phyloP scores from a whole-genome alignment of 2,888 invertebrate species.

The Aspidiotus destructor region DNA sequence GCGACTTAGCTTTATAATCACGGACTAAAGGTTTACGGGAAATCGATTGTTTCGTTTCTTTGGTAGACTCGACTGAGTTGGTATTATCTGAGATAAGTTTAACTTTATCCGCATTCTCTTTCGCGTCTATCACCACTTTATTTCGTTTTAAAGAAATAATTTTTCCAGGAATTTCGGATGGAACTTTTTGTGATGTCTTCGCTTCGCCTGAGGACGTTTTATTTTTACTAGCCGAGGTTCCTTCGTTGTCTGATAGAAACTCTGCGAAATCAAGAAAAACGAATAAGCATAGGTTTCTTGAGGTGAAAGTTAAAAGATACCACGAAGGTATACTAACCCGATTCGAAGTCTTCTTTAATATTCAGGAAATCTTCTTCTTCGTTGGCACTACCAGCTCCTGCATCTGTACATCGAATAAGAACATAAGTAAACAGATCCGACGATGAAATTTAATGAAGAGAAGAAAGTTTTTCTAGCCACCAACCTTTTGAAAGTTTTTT shows the following conservation, averaged over 20 bases:
- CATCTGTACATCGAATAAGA: background rate
- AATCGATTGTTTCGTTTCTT: background rate
- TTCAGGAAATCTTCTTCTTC: conserved; percentile 30
- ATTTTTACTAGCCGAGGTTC: background rate
- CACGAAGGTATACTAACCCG: conserved; percentile 8
- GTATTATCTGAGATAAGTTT: background rate
- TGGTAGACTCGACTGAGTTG: background rate
- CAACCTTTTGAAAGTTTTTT: background rate
- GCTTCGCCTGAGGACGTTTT: background rate
- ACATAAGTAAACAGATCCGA: too few species aligned
- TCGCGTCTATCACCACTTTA: background rate
- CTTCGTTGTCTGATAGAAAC: conserved; percentile 20
- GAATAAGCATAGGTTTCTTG: background rate
- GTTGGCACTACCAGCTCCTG: background rate
- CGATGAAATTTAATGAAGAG: too few species aligned
- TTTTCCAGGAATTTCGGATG: background rate
- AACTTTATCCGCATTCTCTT: background rate
- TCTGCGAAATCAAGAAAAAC: background rate
- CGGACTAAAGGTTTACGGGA: conserved; percentile 1
- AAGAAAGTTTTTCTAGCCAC: background rate
- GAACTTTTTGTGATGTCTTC: conserved; percentile 10
- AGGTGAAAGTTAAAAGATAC: background rate
- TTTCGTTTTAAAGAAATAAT: background rate
- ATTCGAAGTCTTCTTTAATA: conserved; percentile 27
- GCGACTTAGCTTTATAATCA: conserved; percentile 12